Evolutionary conservation across 2,888 invertebrate species (phyloP).

Genomic region (Habroteleia sp.): DNA sequence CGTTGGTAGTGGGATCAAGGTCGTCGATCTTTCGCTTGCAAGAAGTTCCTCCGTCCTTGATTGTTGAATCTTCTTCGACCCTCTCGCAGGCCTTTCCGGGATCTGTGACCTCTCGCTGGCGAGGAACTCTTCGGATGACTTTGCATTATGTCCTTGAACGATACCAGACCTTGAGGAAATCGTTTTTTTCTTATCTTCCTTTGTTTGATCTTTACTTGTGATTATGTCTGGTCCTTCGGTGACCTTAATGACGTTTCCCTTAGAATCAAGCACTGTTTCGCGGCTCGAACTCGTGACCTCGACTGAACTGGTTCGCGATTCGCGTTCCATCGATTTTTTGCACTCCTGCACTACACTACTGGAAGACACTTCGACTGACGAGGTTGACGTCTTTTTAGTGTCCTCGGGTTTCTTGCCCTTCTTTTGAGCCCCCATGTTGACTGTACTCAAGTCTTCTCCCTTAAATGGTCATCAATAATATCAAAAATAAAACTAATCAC

Average conservation of each 20-base stretch:
- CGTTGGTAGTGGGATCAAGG: constrained; percentile 8
- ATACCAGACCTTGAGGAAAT: background rate
- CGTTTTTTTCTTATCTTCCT: constrained; percentile 23
- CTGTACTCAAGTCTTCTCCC: too few species aligned
- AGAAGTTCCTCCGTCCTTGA: constrained; percentile 12
- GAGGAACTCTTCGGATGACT: constrained; percentile 42
- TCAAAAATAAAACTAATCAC: too few species aligned
- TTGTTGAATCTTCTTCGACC: background rate
- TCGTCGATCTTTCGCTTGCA: constrained; percentile 10
- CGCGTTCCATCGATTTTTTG: constrained; percentile 68
- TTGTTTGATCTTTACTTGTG: constrained; percentile 49
- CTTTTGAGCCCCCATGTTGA: constrained; percentile 57
- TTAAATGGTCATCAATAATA: too few species aligned
- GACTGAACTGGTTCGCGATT: constrained; percentile 70
- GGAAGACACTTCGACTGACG: constrained; percentile 68
- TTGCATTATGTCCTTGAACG: constrained; percentile 3
- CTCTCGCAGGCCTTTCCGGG: background rate
- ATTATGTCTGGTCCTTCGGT: constrained; percentile 73
- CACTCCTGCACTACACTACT: constrained; percentile 74
- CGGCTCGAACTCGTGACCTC: constrained; percentile 73
- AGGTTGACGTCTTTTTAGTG: constrained; percentile 47
- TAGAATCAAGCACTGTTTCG: constrained; percentile 75
- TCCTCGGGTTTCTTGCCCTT: constrained; percentile 56
- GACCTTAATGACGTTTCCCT: constrained; percentile 74
- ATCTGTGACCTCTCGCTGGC: constrained; percentile 8